Percentiles rank a stretch among this genome's conserved stretches.
Conservation (phyloP, 2,797 vertebrate genomes). For the Peromyscus eremicus region DNA sequence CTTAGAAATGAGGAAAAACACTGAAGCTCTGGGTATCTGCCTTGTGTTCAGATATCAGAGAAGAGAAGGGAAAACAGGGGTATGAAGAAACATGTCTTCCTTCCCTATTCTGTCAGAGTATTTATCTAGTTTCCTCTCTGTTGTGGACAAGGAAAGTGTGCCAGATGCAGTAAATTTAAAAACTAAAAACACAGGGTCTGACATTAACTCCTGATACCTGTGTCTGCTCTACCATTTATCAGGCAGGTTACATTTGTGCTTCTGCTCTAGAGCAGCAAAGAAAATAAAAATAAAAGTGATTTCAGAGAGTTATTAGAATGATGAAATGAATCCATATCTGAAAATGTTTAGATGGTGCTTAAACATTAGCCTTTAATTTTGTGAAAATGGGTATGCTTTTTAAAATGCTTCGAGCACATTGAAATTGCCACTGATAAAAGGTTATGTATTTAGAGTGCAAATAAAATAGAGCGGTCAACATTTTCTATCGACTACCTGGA, state of each 20-base stretch:
- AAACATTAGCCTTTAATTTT: constrained; percentile 4
- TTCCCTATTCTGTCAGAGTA: neutral
- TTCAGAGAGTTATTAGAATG: neutral
- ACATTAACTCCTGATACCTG: neutral
- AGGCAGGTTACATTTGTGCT: neutral
- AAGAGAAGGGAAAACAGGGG: neutral
- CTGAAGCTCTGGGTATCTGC: neutral
- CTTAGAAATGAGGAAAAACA: neutral
- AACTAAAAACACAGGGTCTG: neutral
- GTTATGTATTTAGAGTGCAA: constrained; percentile 46
- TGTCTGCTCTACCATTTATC: neutral
- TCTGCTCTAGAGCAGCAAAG: neutral
- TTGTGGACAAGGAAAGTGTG: neutral
- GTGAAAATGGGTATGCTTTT: constrained; percentile 25
- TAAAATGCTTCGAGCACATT: constrained; percentile 33
- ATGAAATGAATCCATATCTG: neutral
- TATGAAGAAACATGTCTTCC: neutral
- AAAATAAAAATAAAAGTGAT: constrained; percentile 26
- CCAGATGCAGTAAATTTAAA: neutral
- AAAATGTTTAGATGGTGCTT: neutral
- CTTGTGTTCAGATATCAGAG: neutral
- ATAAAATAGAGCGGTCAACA: constrained; percentile 30
- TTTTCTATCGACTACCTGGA: constrained; percentile 60
- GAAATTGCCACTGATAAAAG: constrained; percentile 7
- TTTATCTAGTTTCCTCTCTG: neutral